These are phyloP conservation scores for Heliocidaris erythrogramma DNA, from an alignment of 35 echinoderm and acorn worm genomes.

Conservation along the genomic window DNA sequence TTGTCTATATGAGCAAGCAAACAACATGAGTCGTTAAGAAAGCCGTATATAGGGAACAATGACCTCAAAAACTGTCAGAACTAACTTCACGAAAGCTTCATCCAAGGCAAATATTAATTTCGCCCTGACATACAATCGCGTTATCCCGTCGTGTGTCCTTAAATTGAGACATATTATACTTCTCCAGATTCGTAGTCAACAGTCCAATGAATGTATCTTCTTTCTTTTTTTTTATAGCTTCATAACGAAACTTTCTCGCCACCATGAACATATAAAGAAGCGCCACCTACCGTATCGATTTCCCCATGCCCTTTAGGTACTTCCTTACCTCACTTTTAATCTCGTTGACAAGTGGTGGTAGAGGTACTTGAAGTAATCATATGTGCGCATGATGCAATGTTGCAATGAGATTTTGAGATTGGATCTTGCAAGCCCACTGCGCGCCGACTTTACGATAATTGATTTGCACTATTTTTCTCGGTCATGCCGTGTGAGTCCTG, in stretches of 20 bases:
- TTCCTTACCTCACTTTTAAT: conserved; percentile 2
- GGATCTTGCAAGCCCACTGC: background rate
- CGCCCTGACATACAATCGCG: background rate
- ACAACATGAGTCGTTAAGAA: background rate
- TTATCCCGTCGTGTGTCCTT: background rate
- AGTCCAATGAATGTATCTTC: background rate
- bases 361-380: background rate
- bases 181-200: background rate
- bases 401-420: conserved; percentile 6
- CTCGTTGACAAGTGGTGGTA: background rate
- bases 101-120: background rate
- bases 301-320: background rate
- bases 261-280: background rate
- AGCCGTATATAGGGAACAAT: background rate
- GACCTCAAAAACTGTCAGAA: background rate
- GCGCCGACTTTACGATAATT: conserved; percentile 8
- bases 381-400: conserved; percentile 1
- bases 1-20: background rate
- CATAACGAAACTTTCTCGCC: background rate
- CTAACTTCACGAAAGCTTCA: background rate
- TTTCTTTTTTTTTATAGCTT: background rate
- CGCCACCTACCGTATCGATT: background rate
- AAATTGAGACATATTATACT: conserved; percentile 6
- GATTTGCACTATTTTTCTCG: background rate
- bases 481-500: background rate